Evolutionary conservation across 2,797 vertebrate genomes (phyloP).

Genomic region (Anguilla marmorata): DNA sequence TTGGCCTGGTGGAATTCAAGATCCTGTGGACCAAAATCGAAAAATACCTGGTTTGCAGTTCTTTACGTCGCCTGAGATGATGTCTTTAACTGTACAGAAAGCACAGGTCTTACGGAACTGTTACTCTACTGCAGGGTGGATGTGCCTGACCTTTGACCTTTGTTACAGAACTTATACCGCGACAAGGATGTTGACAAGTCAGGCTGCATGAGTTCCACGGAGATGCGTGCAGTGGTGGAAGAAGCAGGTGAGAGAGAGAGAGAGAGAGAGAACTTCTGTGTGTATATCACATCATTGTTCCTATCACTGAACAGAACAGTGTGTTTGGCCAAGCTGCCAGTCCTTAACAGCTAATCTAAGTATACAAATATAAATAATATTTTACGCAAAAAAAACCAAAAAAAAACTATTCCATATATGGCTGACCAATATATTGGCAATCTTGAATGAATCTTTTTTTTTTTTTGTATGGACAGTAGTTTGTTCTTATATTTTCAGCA

Average conservation of each 20-base stretch:
- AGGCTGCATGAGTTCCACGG: slow-evolving; percentile 81
- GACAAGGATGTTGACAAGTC: slow-evolving; percentile 79
- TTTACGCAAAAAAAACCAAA: neutral
- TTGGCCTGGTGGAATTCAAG: slow-evolving; percentile 85
- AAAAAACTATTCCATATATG: too few relatives aligned
- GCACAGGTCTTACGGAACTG: neutral
- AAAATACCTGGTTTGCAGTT: slow-evolving; percentile 75
- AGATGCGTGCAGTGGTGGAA: slow-evolving; percentile 81
- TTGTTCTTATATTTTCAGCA: neutral
- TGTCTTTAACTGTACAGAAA: neutral
- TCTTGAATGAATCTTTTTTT: too few relatives aligned
- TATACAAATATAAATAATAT: neutral
- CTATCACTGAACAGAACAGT: too few relatives aligned
- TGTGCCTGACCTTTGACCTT: neutral
- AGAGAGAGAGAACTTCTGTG: too few relatives aligned
- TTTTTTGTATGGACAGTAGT: too few relatives aligned
- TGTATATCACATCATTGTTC: neutral
- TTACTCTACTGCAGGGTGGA: neutral
- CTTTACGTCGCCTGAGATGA: neutral
- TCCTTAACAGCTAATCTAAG: neutral
- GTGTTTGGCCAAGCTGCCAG: too few relatives aligned
- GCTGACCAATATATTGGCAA: too few relatives aligned
- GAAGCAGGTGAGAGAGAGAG: slow-evolving; percentile 15
- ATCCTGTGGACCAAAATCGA: slow-evolving; percentile 86
- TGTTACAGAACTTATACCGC: slow-evolving; percentile 77